Evolutionary conservation across 2,888 invertebrate species (phyloP).

Genomic region (Copidosoma aretas): DNA sequence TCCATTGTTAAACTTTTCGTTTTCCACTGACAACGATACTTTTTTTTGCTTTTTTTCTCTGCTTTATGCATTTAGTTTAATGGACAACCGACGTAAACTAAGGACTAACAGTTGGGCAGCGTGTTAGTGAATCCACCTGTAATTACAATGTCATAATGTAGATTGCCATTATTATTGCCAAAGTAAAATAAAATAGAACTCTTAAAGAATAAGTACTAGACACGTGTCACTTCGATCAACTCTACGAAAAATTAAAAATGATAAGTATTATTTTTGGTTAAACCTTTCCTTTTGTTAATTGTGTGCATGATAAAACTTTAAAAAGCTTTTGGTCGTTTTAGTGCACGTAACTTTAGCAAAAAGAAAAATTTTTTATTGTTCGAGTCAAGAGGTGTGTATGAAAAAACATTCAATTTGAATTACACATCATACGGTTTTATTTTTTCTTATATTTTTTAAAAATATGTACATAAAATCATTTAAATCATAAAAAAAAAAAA

Average conservation of each 20-base stretch:
- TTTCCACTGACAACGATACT: constrained; percentile 59
- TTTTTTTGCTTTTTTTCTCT: constrained; percentile 48
- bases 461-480: constrained; percentile 35
- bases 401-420: constrained; percentile 16
- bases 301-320: neutral
- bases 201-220: too few relatives aligned
- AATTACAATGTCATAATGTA: constrained; percentile 43
- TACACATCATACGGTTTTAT: constrained; percentile 27
- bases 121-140: constrained; percentile 59
- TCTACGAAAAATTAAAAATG: too few relatives aligned
- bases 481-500: constrained; percentile 29
- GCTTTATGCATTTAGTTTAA: constrained; percentile 52
- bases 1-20: constrained; percentile 50
- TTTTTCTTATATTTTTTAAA: constrained; percentile 30
- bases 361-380: neutral
- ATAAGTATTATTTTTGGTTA: neutral
- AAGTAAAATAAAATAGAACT: neutral
- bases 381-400: neutral
- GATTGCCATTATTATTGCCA: constrained; percentile 2
- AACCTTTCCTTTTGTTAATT: neutral
- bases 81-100: constrained; percentile 61
- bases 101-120: constrained; percentile 62
- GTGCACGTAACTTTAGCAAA: neutral
- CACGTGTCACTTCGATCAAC: too few relatives aligned
- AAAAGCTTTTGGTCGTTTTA: neutral